A percentile compares a stretch with the other conserved stretches of the same genome.
Conservation (phyloP, 2,888 invertebrate species). For the Tinea pellionella region DNA sequence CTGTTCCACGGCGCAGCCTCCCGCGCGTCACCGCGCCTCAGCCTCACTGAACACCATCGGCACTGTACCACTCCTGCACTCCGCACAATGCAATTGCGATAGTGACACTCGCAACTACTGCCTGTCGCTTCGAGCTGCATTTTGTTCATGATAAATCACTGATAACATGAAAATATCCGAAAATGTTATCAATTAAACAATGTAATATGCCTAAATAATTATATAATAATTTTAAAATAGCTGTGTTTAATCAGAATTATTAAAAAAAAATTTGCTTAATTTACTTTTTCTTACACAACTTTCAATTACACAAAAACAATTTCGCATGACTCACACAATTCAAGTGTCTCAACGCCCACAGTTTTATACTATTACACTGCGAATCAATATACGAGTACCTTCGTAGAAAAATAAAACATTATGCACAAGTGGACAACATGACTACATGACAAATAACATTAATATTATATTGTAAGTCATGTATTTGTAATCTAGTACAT, state of each 20-base stretch:
- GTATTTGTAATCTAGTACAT: conserved; percentile 5
- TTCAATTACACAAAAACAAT: neutral
- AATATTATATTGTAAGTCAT: neutral
- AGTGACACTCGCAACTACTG: neutral
- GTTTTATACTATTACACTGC: neutral
- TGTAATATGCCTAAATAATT: neutral
- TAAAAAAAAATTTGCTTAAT: neutral
- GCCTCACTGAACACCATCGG: neutral
- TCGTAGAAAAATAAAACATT: neutral
- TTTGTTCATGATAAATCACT: neutral
- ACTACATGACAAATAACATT: conserved; percentile 2
- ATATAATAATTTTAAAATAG: no score
- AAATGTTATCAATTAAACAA: neutral
- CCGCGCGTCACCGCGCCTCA: neutral
- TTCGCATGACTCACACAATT: neutral
- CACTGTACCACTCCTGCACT: neutral
- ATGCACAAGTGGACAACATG: neutral
- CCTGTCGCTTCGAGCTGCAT: neutral
- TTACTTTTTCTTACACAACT: neutral
- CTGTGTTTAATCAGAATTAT: no score
- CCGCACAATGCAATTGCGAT: neutral
- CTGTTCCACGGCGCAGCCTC: conserved; percentile 2
- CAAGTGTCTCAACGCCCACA: neutral
- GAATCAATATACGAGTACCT: neutral
- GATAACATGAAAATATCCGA: neutral